These are phyloP conservation scores for Gnathonemus echidnorhynchus DNA, from an alignment of 2,113 vertebrate genomes.

Conservation along the genomic window DNA sequence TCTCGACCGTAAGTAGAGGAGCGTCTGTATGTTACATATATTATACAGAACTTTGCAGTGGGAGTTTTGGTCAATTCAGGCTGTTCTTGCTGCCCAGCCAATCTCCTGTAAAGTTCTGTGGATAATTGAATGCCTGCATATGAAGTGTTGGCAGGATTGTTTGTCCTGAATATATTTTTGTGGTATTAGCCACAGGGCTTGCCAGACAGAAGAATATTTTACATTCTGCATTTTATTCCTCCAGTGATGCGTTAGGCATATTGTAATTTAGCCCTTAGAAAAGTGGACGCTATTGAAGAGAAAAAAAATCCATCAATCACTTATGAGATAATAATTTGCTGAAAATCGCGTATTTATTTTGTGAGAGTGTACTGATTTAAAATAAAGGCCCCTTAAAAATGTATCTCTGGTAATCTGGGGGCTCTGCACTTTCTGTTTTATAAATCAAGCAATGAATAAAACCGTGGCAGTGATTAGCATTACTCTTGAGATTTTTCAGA, in stretches of 20 bases:
- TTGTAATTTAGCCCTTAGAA: not conserved
- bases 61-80: not conserved
- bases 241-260: not conserved
- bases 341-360: not conserved
- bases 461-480: not conserved
- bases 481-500: not conserved
- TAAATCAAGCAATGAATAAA: not conserved
- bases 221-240: not conserved
- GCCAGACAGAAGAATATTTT: not conserved
- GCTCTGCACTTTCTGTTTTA: not conserved
- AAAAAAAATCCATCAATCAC: not conserved
- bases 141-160: not conserved
- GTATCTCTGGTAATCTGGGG: not conserved
- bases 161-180: not conserved
- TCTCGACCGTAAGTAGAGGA: too few relatives aligned
- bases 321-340: not conserved
- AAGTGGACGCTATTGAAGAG: not conserved
- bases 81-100: not conserved
- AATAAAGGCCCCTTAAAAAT: not conserved
- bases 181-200: not conserved
- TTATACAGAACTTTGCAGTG: not conserved
- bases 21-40: not conserved
- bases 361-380: not conserved
- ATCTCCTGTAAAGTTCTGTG: not conserved
- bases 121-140: not conserved